Percentiles rank a stretch among this genome's conserved stretches.
These are phyloP conservation scores for Andinoacara biseriatus DNA, from an alignment of 2,113 vertebrate genomes.

Conservation along the genomic window DNA sequence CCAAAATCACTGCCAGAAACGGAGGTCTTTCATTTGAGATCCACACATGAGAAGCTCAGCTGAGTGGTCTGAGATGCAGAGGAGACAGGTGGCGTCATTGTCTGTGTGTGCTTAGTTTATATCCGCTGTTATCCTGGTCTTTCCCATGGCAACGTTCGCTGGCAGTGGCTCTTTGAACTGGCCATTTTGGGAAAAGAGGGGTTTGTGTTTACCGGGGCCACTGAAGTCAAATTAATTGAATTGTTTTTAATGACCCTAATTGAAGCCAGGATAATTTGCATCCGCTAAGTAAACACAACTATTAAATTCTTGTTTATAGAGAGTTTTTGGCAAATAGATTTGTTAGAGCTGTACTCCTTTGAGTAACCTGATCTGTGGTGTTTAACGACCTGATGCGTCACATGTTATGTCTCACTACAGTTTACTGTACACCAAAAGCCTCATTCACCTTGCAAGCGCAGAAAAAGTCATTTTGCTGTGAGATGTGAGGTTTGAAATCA, in stretches of 20 bases:
- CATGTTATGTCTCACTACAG: background rate
- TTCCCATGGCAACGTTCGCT: constrained; percentile 19
- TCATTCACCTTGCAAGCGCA: background rate
- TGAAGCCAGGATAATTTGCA: constrained; percentile 16
- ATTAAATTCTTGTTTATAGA: background rate
- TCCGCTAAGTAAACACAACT: constrained; percentile 16
- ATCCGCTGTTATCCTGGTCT: constrained; percentile 1
- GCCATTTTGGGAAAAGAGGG: constrained; percentile 25
- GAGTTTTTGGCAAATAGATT: background rate
- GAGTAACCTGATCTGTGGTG: background rate
- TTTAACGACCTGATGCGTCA: background rate
- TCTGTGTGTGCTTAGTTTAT: constrained; percentile 49
- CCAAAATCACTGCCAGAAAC: constrained; percentile 21
- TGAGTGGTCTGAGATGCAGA: constrained; percentile 24
- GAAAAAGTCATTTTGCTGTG: constrained; percentile 30
- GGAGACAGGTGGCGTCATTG: constrained; percentile 62
- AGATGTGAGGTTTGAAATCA: background rate
- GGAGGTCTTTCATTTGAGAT: constrained; percentile 17
- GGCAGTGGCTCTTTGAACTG: constrained; percentile 24
- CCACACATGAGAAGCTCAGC: constrained; percentile 17
- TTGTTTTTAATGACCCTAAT: constrained; percentile 8
- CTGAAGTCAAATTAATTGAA: constrained; percentile 27
- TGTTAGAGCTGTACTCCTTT: background rate
- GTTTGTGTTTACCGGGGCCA: constrained; percentile 10
- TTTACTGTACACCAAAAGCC: background rate